phyloP scores from a whole-genome alignment of 2,888 invertebrate species.

The Drosophila conformis region DNA sequence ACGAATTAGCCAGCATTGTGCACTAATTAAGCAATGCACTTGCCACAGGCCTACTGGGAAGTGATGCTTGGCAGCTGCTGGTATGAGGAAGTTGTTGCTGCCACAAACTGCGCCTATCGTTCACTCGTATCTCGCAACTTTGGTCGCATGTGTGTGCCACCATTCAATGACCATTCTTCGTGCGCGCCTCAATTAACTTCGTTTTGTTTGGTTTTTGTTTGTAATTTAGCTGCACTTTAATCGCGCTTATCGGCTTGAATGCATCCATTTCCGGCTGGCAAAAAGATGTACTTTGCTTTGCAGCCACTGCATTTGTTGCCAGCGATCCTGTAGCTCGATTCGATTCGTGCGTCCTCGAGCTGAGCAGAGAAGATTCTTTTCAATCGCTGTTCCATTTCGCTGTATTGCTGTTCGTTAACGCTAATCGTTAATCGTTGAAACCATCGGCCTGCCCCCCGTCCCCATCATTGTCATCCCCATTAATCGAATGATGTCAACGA shows the following conservation, averaged over 20 bases:
- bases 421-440: constrained; percentile 28
- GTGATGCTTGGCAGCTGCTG: constrained; percentile 16
- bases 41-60: background rate
- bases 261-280: constrained; percentile 53
- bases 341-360: background rate
- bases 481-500: constrained; percentile 35
- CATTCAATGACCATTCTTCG: constrained; percentile 46
- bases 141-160: constrained; percentile 38
- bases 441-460: constrained; percentile 6
- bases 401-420: constrained; percentile 40
- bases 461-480: constrained; percentile 4
- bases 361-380: constrained; percentile 14
- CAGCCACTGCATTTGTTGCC: constrained; percentile 20
- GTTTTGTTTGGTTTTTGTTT: constrained; percentile 28
- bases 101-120: constrained; percentile 45
- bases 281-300: constrained; percentile 34
- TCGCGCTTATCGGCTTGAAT: constrained; percentile 53
- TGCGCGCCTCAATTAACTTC: constrained; percentile 18
- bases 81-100: constrained; percentile 57
- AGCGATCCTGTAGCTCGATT: background rate
- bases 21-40: constrained; percentile 68
- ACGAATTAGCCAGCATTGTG: constrained; percentile 57
- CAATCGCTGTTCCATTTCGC: constrained; percentile 23
- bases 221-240: constrained; percentile 51
- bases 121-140: constrained; percentile 30